Percentiles rank a stretch among this genome's conserved stretches.
Evolutionary conservation across 2,888 invertebrate species (phyloP).

Genomic region (Thyatira batis): DNA sequence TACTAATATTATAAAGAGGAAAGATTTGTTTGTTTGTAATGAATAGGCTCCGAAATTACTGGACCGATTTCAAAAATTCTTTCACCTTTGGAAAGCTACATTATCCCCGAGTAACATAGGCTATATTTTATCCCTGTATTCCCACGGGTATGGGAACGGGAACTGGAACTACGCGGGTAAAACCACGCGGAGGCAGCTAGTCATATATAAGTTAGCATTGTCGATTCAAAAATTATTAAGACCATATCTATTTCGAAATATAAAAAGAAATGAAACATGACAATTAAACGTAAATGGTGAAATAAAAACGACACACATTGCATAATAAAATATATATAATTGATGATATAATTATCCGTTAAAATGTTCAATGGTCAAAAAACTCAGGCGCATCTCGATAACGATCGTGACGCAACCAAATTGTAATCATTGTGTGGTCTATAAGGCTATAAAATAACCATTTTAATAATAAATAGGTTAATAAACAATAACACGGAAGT

Average conservation of each 20-base stretch:
- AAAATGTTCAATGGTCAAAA: neutral
- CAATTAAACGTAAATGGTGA: neutral
- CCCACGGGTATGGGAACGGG: no score
- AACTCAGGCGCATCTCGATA: neutral
- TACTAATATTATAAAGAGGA: no score
- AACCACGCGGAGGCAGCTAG: no score
- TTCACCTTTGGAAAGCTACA: no score
- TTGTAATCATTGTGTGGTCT: neutral
- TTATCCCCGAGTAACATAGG: no score
- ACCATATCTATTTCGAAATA: neutral
- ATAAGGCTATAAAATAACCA: neutral
- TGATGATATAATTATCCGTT: neutral
- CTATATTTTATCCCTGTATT: no score
- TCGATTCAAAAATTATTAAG: no score
- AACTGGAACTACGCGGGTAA: no score
- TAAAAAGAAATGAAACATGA: neutral
- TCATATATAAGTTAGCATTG: no score
- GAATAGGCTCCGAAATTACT: no score
- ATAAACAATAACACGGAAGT: neutral
- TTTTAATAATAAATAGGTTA: neutral
- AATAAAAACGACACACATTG: neutral
- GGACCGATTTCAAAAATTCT: no score
- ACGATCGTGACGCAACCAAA: neutral
- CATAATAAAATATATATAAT: neutral
- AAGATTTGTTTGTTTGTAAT: no score